phyloP scores from a whole-genome alignment of 2,113 vertebrate genomes.

The Redunca redunca region DNA sequence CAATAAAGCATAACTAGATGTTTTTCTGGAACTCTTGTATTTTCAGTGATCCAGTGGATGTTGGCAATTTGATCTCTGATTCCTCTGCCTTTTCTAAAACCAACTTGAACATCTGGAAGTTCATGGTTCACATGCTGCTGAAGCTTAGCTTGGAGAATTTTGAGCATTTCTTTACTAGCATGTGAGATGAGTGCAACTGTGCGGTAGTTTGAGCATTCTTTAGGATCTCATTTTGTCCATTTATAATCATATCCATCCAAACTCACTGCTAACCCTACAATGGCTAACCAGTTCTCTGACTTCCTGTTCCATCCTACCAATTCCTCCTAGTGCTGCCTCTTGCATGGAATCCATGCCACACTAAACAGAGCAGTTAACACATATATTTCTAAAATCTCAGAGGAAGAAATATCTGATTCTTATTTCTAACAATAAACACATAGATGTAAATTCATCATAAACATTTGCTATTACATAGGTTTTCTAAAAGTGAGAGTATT shows the following conservation, averaged over 20 bases:
- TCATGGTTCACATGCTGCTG: accelerated
- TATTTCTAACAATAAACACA: not conserved
- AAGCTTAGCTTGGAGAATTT: not conserved
- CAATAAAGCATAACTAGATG: not conserved
- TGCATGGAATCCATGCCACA: not conserved
- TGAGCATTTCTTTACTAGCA: not conserved
- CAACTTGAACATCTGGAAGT: not conserved
- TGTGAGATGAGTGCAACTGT: not conserved
- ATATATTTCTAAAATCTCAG: not conserved
- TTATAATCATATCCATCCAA: not conserved
- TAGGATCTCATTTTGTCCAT: not conserved
- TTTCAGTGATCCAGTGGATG: accelerated
- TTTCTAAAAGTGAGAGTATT: not conserved
- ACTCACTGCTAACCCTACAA: not conserved
- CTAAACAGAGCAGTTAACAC: not conserved
- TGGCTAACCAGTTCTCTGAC: not conserved
- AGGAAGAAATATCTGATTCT: not conserved
- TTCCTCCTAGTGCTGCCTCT: not conserved
- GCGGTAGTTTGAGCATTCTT: not conserved
- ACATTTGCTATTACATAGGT: not conserved
- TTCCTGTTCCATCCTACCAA: not conserved
- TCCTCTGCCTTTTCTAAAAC: not conserved
- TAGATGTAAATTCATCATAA: not conserved
- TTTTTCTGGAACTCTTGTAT: not conserved
- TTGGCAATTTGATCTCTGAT: not conserved